Conservation (phyloP, 1,140 invertebrate genomes). For the Drosophila sturtevanti region DNA sequence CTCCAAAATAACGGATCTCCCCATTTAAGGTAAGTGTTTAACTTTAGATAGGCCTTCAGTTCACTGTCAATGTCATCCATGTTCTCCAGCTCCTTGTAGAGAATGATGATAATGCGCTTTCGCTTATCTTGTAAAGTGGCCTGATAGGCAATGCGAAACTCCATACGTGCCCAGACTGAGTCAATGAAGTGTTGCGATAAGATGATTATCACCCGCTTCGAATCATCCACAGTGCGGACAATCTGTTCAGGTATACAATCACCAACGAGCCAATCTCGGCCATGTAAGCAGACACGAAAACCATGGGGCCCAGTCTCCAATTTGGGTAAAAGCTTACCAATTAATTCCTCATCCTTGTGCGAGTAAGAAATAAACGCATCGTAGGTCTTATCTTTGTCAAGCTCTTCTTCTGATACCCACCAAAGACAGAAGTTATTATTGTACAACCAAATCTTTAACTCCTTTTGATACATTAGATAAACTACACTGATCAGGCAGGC, state of each 20-base stretch:
- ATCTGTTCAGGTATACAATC: slow-evolving; percentile 92
- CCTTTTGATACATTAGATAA: slow-evolving; percentile 86
- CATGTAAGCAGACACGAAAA: slow-evolving; percentile 90
- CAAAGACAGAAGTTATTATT: slow-evolving; percentile 87
- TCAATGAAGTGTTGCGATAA: slow-evolving; percentile 91
- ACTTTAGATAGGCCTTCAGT: slow-evolving; percentile 89
- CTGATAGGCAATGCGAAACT: slow-evolving; percentile 91
- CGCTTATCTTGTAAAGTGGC: slow-evolving; percentile 89
- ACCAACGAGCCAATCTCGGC: slow-evolving; percentile 91
- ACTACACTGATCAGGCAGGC: slow-evolving; percentile 83
- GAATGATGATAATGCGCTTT: slow-evolving; percentile 90
- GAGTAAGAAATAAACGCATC: slow-evolving; percentile 95
- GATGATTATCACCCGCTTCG: slow-evolving; percentile 91
- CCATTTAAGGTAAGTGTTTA: slow-evolving; percentile 94
- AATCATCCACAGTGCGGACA: slow-evolving; percentile 89
- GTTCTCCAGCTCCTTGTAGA: slow-evolving; percentile 89
- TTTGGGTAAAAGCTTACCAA: slow-evolving; percentile 86
- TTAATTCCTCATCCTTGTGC: slow-evolving; percentile 90
- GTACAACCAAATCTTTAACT: slow-evolving; percentile 89
- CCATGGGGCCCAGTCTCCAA: slow-evolving; percentile 86
- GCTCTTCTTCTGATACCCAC: slow-evolving; percentile 88
- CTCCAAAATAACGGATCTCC: slow-evolving; percentile 94
- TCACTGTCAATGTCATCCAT: slow-evolving; percentile 88
- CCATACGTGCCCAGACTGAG: slow-evolving; percentile 93
- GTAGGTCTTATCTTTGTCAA: slow-evolving; percentile 90